Evolutionary conservation across 1,140 invertebrate species (phyloP).

Genomic region (Galleria mellonella): DNA sequence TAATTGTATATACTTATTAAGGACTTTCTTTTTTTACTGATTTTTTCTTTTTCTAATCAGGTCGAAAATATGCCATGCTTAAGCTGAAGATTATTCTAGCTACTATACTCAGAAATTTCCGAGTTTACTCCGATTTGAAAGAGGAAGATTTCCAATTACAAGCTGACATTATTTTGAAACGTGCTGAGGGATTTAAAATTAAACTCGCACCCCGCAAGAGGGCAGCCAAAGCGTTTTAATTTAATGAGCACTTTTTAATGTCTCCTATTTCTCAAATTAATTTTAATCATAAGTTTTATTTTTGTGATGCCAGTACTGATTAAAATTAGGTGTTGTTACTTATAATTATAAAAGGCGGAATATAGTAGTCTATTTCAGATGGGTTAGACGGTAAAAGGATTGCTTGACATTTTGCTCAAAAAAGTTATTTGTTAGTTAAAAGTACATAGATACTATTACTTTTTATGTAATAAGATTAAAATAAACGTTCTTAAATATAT

Average conservation of each 20-base stretch:
- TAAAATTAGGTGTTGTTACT: conserved; percentile 35
- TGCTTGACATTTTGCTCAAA: too few species aligned
- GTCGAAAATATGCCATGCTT: conserved; percentile 92
- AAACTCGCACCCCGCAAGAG: conserved; percentile 79
- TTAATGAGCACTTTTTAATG: conserved; percentile 6
- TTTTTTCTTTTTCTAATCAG: conserved; percentile 52
- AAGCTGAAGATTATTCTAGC: conserved; percentile 92
- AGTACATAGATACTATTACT: conserved; percentile 21
- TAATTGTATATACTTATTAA: too few species aligned
- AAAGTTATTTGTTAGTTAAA: conserved; percentile 1
- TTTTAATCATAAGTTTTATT: background rate
- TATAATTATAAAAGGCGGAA: conserved; percentile 28
- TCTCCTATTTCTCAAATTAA: too few species aligned
- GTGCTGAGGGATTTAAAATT: conserved; percentile 87
- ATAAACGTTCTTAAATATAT: conserved; percentile 2
- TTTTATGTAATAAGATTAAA: conserved; percentile 20
- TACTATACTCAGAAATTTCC: conserved; percentile 90
- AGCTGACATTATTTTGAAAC: conserved; percentile 89
- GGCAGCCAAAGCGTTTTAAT: conserved; percentile 39
- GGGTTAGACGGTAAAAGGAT: conserved; percentile 28
- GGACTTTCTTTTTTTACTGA: too few species aligned
- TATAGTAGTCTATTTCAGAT: conserved; percentile 36
- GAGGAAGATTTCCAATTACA: conserved; percentile 86
- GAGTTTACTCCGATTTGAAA: conserved; percentile 80
- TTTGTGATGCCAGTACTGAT: conserved; percentile 52